Conservation (phyloP, 2,113 vertebrate species). For the Pseudopipra pipra region DNA sequence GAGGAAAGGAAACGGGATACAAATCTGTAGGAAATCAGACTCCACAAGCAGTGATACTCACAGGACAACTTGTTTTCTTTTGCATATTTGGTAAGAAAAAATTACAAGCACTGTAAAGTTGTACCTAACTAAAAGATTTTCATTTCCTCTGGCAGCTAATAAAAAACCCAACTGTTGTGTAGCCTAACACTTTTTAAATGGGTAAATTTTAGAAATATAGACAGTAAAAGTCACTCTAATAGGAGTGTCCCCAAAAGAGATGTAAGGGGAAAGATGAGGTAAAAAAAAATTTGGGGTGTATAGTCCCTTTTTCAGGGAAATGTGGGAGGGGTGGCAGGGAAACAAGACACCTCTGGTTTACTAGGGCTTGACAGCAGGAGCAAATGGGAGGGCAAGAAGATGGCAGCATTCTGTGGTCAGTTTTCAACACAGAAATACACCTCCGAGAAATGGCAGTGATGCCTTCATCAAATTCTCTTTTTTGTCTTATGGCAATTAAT, state of each 20-base stretch:
- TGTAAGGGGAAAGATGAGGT: not conserved
- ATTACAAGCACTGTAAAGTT: not conserved
- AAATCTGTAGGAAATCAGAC: conserved; percentile 27
- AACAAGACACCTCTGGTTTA: not conserved
- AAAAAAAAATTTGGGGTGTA: not conserved
- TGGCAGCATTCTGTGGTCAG: not conserved
- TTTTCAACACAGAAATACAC: not conserved
- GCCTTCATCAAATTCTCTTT: not conserved
- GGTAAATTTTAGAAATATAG: not conserved
- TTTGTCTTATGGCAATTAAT: not conserved
- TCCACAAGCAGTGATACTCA: not conserved
- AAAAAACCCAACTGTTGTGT: not conserved
- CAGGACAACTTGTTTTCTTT: not conserved
- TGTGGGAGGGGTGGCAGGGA: not conserved
- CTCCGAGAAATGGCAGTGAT: not conserved
- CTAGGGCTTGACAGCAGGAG: not conserved
- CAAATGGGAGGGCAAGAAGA: not conserved
- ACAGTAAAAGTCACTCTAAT: not conserved
- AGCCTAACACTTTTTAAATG: not conserved
- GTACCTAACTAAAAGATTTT: not conserved
- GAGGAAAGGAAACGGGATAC: conserved; percentile 3
- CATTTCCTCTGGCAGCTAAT: not conserved
- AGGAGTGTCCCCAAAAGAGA: not conserved
- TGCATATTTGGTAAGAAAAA: not conserved
- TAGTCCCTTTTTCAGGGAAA: not conserved